Evolutionary conservation across 2,797 vertebrate genomes (phyloP).

Genomic region (Eremophila alpestris): DNA sequence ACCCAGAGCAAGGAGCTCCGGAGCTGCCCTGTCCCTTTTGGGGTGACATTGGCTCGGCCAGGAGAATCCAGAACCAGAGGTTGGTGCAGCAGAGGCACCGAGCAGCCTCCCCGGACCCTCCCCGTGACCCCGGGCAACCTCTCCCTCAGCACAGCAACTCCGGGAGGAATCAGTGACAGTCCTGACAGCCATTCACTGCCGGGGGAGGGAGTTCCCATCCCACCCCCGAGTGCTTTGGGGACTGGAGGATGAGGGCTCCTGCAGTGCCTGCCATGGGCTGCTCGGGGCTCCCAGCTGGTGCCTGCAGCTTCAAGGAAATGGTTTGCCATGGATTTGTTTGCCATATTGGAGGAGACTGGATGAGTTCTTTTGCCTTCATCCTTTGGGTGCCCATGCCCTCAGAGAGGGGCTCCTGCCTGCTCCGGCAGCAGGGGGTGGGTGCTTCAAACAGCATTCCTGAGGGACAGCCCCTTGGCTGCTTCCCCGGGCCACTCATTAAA

Average conservation of each 20-base stretch:
- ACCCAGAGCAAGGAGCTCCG: background rate
- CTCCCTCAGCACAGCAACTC: background rate
- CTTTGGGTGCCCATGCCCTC: background rate
- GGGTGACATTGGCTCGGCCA: background rate
- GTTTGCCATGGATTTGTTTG: background rate
- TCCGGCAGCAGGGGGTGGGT: background rate
- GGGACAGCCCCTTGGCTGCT: background rate
- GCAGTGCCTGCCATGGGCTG: background rate
- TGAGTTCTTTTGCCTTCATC: background rate
- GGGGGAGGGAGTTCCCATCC: background rate
- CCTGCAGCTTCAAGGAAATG: background rate
- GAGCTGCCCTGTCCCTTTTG: background rate
- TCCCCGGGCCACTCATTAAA: background rate
- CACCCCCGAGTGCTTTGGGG: background rate
- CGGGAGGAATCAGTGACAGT: background rate
- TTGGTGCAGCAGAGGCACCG: rapidly evolving
- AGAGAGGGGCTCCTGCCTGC: background rate
- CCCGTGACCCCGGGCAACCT: rapidly evolving
- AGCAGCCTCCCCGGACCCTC: background rate
- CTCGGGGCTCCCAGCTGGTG: background rate
- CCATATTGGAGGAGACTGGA: background rate
- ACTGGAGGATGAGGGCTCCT: background rate
- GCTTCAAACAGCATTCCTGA: background rate
- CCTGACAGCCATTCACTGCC: rapidly evolving
- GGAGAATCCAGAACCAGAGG: background rate